Base-by-base conservation (phyloP, 2,113 vertebrate species). In the Greenwoodochromis staneri region DNA sequence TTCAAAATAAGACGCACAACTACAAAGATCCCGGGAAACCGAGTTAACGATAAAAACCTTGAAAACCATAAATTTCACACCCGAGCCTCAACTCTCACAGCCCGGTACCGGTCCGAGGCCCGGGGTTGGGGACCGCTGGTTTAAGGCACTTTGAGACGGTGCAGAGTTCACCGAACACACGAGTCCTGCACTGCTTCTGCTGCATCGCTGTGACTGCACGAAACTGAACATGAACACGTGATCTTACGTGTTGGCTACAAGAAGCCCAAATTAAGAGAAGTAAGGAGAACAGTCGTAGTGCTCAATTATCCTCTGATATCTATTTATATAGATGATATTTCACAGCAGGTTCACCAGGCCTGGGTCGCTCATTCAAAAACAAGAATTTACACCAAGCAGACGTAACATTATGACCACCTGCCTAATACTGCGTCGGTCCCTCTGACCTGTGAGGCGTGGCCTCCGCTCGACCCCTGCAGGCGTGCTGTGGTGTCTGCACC, bases 81-180 rank as follows among this genome's bases (percentile, higher is more conserved):
- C 27, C 3, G 0, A 59, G 27, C 27, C 8, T 31, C 5, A 61
- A 61, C 27, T 61, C 8, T 59, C 14, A 1, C 4, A 2, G 42
- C 13, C 42, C 6, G 13, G 12, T 45, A 42, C 13, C 2, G 8
- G 7, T 1, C 54, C 53, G 2, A 0, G 54, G 13, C 1, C 55
- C 14, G 2, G 27, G 27, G 14, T 9, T 31, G 57, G 8, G 57
- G 0, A 1, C 27, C 8, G 27, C 8, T 17, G 59, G 6, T 34
- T 4, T 19, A 63, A 7, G 16, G 29, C 27, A 4, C 59, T 63
- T 1, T 19, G 59, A 7, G 59, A 36, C 0, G 2, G 59, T 34
- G 29, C 59, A 63, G 17, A 0, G 2, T 11, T n/a, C 6, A 63
- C 29, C 9, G 3, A 12, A 36, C 59, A 63, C 59, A 36, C 4